Evolutionary conservation across 2,113 vertebrate genomes (phyloP).

Genomic region (Melanerpes aurifrons): DNA sequence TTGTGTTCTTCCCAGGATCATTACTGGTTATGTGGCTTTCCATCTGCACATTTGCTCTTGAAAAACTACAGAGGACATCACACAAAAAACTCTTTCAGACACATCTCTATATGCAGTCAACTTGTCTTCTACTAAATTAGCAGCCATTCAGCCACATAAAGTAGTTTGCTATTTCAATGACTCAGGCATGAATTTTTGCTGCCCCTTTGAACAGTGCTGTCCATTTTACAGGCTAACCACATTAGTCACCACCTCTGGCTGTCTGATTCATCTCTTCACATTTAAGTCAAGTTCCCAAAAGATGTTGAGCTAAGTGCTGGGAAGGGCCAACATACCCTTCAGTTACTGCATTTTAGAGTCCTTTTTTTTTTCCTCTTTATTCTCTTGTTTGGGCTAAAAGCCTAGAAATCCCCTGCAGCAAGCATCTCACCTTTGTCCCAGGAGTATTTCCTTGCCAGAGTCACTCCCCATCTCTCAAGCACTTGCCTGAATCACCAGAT

Average conservation of each 20-base stretch:
- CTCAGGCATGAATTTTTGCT: conserved; percentile 16
- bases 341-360: neutral
- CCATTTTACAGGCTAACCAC: conserved; percentile 42
- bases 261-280: conserved; percentile 26
- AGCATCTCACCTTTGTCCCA: neutral
- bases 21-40: neutral
- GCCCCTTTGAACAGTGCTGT: conserved; percentile 17
- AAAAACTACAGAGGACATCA: neutral
- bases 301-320: neutral
- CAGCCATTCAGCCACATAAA: conserved; percentile 24
- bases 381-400: neutral
- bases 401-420: neutral
- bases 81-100: conserved; percentile 18
- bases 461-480: neutral
- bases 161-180: neutral
- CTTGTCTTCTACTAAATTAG: conserved; percentile 32
- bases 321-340: neutral
- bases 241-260: conserved; percentile 51
- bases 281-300: conserved; percentile 36
- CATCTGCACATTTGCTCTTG: neutral
- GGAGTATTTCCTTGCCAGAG: neutral
- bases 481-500: neutral
- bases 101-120: neutral
- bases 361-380: neutral
- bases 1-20: neutral